phyloP scores from a whole-genome alignment of 2,113 vertebrate species.

The Peucedramus taeniatus region DNA sequence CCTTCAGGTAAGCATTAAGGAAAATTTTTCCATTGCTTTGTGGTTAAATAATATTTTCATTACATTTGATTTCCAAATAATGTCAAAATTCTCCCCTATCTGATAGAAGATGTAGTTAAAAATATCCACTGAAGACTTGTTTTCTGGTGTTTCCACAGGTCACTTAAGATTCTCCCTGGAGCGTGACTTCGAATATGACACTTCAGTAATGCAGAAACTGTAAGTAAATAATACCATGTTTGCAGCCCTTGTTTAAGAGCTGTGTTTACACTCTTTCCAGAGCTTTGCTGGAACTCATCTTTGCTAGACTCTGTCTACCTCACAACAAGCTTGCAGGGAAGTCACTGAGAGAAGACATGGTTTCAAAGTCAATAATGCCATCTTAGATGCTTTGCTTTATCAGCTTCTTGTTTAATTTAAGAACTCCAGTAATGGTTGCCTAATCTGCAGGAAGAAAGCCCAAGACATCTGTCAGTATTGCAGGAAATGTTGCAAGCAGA shows the following conservation, averaged over 20 bases:
- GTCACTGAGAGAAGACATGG: not conserved
- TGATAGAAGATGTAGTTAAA: not conserved
- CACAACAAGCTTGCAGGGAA: not conserved
- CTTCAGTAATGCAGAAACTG: conserved; percentile 64
- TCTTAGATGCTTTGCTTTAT: not conserved
- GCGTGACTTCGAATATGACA: conserved; percentile 33
- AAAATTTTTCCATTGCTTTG: not conserved
- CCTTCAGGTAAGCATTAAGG: not conserved
- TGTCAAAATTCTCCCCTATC: not conserved
- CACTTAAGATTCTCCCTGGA: conserved; percentile 15
- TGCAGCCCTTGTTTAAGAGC: not conserved
- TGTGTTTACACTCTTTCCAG: not conserved
- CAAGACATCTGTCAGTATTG: not conserved
- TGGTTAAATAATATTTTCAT: not conserved
- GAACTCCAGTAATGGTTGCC: not conserved
- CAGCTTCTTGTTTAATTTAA: not conserved
- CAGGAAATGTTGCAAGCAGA: not conserved
- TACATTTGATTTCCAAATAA: not conserved
- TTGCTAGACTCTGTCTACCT: not conserved
- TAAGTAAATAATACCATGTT: conserved; percentile 32
- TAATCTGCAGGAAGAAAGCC: not conserved
- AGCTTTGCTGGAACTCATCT: not conserved
- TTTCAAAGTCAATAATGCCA: not conserved
- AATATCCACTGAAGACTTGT: not conserved
- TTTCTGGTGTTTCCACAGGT: conserved; percentile 50